Evolutionary conservation across 2,888 invertebrate species (phyloP), one percentile per base, ranked within the genome.

Genomic region (Cloeon dipterum): DNA sequence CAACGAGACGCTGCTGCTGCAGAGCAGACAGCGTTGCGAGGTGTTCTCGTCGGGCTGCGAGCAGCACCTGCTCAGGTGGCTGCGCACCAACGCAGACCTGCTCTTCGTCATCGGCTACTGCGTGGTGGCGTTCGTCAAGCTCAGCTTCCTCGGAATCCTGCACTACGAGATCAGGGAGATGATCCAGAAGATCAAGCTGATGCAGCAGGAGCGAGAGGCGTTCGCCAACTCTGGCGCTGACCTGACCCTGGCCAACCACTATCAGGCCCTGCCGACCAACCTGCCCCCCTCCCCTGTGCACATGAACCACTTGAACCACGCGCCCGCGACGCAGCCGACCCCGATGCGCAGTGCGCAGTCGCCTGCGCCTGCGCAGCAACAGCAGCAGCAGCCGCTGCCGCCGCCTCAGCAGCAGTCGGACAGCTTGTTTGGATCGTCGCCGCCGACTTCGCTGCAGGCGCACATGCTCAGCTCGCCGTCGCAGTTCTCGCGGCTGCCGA

Each of bases 111-210:
- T 82, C 47, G 83, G 83, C 40, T 83, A 81, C 57, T 85, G 85
- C 61, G 82, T 85, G 43, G 75, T 85, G 49, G 78, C 83, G 49
- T 85, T 85, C 62, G 66, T 83, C 47, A 85, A 85, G 60, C 64
- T 83, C 57, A 81, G 82, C 65, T 85, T 85, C 66, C 70, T 83
- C 44, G 82, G 79, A 42, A 81, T 83, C 48, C 65, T 83, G 47
- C 70, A 81, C 44, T 59, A 52, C 46, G 58, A 58, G 44, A 82
- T 83, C 52, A 70, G 76, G 46, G 85, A 85, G 58, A 85, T 85
- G 85, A 82, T 85, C 52, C 81, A 83, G 56, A 85, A 85, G 62
- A 85, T 85, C 53, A 72, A 75, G 50, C 68, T 85, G 53, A 62
- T 85, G 42, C 70, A 70, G 48, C 70, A 66, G 41, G 76, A 77